These are phyloP conservation scores for Amorpha juglandis DNA, from an alignment of 2,888 invertebrate species.

Conservation along the genomic window DNA sequence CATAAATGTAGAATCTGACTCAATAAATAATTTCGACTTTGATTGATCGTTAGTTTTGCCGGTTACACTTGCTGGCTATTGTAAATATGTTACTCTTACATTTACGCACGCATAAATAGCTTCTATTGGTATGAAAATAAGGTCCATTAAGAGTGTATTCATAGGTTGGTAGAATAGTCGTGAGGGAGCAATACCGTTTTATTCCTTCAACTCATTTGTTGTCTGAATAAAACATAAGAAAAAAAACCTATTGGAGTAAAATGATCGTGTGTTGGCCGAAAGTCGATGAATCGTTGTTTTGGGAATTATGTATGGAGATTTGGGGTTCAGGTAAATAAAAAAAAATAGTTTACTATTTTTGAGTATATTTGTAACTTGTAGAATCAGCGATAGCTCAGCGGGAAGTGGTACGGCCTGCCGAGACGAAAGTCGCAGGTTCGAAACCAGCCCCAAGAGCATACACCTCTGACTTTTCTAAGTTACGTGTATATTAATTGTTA, in stretches of 20 bases:
- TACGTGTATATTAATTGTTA: no score
- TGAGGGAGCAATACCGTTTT: conserved; percentile 34
- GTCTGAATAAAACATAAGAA: conserved; percentile 40
- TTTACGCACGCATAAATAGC: neutral
- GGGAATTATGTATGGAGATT: neutral
- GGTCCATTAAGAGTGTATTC: neutral
- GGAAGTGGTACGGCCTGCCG: no score
- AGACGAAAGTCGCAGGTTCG: no score
- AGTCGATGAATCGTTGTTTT: conserved; percentile 18
- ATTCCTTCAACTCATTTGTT: conserved; percentile 37
- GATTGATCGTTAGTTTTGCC: conserved; percentile 27
- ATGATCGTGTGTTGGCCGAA: conserved; percentile 33
- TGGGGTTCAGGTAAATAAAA: neutral
- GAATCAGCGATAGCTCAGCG: no score
- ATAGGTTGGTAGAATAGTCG: conserved; percentile 11
- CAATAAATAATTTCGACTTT: conserved; percentile 31
- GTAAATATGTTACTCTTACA: neutral
- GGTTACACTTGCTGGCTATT: conserved; percentile 7
- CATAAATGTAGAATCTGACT: conserved; percentile 27
- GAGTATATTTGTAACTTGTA: no score
- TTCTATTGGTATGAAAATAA: neutral
- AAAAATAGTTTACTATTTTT: neutral
- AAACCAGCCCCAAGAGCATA: no score
- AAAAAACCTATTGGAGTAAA: conserved; percentile 35
- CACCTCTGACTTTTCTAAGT: no score